Conservation (phyloP, 2,113 vertebrate genomes). For the Pelodiscus sinensis region DNA sequence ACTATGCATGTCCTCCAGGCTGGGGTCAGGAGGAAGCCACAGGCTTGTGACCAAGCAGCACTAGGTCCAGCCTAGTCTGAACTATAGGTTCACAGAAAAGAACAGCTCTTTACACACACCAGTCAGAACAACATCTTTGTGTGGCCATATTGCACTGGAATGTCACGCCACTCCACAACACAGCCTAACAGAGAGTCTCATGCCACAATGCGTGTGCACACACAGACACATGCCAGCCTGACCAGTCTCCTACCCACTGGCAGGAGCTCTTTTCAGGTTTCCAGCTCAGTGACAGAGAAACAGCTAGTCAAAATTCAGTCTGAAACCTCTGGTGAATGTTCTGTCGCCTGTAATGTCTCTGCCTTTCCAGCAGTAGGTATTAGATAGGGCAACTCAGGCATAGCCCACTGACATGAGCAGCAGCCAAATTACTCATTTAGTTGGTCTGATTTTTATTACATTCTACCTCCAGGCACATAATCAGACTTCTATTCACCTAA, state of each 20-base stretch:
- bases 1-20: background rate
- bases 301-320: constrained; percentile 13
- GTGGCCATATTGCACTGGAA: background rate
- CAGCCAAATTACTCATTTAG: constrained; percentile 69
- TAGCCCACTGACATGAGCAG: constrained; percentile 31
- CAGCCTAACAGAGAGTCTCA: background rate
- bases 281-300: background rate
- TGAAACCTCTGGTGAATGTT: background rate
- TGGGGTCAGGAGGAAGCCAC: constrained; percentile 4
- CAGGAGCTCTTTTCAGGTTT: constrained; percentile 12
- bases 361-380: constrained; percentile 36
- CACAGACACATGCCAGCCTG: background rate
- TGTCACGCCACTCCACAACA: constrained; percentile 23
- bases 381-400: constrained; percentile 29
- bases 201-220: background rate
- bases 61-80: constrained; percentile 9
- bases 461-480: constrained; percentile 68
- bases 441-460: constrained; percentile 58
- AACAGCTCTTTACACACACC: background rate
- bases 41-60: background rate
- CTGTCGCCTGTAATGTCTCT: background rate
- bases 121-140: background rate
- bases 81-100: background rate
- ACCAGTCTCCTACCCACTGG: background rate
- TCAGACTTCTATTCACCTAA: constrained; percentile 78